These are phyloP conservation scores for Adineta ricciae DNA, from an alignment of 2,888 invertebrate genomes.

Conservation along the genomic window DNA sequence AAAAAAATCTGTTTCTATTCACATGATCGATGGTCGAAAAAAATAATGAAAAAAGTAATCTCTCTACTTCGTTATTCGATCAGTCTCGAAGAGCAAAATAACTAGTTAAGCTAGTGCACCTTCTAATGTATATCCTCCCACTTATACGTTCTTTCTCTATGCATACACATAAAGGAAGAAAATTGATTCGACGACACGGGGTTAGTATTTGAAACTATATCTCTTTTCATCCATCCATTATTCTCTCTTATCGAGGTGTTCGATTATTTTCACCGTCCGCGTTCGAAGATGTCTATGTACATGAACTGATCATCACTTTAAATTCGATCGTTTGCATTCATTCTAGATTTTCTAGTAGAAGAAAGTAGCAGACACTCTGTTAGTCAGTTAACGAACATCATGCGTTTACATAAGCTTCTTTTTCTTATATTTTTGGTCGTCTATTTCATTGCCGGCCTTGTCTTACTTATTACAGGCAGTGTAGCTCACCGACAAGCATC, in stretches of 20 bases:
- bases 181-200: not conserved
- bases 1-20: not conserved
- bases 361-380: not conserved
- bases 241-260: not conserved
- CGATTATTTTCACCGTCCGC: not conserved
- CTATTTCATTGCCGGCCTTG: not conserved
- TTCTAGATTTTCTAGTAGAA: not conserved
- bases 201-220: not conserved
- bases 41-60: not conserved
- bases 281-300: not conserved
- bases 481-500: not conserved
- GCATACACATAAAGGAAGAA: not conserved
- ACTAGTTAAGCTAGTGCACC: not conserved
- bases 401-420: not conserved
- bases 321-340: not conserved
- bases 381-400: not conserved
- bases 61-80: not conserved
- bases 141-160: not conserved
- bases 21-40: not conserved
- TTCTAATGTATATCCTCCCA: not conserved
- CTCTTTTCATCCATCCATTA: not conserved
- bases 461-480: not conserved
- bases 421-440: not conserved
- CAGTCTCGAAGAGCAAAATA: not conserved
- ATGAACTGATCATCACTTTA: not conserved